Base-by-base conservation (phyloP, 2,113 vertebrate species). In the Leiothrix lutea region DNA sequence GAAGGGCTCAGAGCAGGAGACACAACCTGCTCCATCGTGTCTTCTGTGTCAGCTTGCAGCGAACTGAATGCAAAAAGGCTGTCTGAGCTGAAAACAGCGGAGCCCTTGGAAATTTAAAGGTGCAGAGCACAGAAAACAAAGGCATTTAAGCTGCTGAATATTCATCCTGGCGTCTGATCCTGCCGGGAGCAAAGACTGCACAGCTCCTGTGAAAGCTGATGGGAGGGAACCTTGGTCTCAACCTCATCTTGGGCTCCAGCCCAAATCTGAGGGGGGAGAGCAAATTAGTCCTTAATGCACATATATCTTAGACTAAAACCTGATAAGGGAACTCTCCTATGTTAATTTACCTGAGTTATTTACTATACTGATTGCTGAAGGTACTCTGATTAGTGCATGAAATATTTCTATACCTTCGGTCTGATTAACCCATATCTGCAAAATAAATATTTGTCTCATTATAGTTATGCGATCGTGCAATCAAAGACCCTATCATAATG, bases 371-470 rank as follows among this genome's bases (percentile, higher is more conserved):
- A 97, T 97, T 97, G 95, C 96, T 96, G 96, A 95, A 97, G 96
- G 95, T 96, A 97, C 94, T 93, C 95, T 97, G 96, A 97, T 97
- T 96, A 96, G 92, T 13, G 13, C 92, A 74, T 95, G 95, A 96
- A 97, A 94, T 97, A 97, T 95, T 97, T 97, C 96, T 96, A 96
- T 96, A 96, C 90, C 96, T 96, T 95, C 65, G 80, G 94, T 95
- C 95, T 97, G 96, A 97, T 97, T 97, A 96, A 96, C 93, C 95
- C 95, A 96, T 97, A 95, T 96, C 96, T 97, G 95, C 95, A 96
- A 97, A 97, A 97, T 97, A 97, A 97, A 97, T 97, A 97, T 97
- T 96, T 96, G 95, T 96, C 96, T 96, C 96, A 95, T 97, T 97
- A 96, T 64, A 88, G 95, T 96, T 96, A 95, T 2, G 90, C 15